Percentiles rank a stretch among this genome's conserved stretches.
Conservation (phyloP, 2,113 vertebrate genomes). For the Phasianus colchicus region DNA sequence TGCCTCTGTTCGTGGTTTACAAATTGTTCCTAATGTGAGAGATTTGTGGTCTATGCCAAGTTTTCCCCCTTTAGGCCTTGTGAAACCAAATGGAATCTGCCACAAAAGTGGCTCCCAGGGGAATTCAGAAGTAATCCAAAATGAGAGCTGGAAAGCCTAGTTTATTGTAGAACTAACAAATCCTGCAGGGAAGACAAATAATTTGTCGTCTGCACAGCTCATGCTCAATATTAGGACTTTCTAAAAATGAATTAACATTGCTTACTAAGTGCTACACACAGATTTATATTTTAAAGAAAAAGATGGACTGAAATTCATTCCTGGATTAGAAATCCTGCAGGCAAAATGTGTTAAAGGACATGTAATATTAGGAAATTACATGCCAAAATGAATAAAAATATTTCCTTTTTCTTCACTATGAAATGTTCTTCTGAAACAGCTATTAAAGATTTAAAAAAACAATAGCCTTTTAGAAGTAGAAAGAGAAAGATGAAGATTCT, state of each 20-base stretch:
- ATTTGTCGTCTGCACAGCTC: slow-evolving; percentile 47
- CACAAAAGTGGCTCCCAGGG: slow-evolving; percentile 77
- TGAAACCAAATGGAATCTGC: slow-evolving; percentile 79
- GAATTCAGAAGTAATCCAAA: slow-evolving; percentile 72
- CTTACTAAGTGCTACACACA: background rate
- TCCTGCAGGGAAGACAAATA: slow-evolving; percentile 57
- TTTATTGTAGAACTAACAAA: slow-evolving; percentile 50
- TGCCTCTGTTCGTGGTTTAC: slow-evolving; percentile 75
- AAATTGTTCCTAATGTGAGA: slow-evolving; percentile 80
- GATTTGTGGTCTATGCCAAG: slow-evolving; percentile 78
- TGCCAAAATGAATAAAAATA: background rate
- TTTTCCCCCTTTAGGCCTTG: slow-evolving; percentile 68
- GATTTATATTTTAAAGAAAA: background rate
- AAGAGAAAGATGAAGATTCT: background rate
- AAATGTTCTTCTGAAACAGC: background rate
- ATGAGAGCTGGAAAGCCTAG: slow-evolving; percentile 60
- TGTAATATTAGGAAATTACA: background rate
- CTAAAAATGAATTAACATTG: background rate
- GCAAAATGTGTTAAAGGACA: slow-evolving; percentile 12
- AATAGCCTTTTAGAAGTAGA: background rate
- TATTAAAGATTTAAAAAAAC: background rate
- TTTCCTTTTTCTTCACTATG: background rate
- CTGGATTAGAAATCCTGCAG: background rate
- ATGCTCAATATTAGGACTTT: slow-evolving; percentile 30
- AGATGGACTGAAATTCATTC: background rate